These are phyloP conservation scores for Cheilosia vulpina DNA, from an alignment of 2,888 invertebrate genomes.

Conservation along the genomic window DNA sequence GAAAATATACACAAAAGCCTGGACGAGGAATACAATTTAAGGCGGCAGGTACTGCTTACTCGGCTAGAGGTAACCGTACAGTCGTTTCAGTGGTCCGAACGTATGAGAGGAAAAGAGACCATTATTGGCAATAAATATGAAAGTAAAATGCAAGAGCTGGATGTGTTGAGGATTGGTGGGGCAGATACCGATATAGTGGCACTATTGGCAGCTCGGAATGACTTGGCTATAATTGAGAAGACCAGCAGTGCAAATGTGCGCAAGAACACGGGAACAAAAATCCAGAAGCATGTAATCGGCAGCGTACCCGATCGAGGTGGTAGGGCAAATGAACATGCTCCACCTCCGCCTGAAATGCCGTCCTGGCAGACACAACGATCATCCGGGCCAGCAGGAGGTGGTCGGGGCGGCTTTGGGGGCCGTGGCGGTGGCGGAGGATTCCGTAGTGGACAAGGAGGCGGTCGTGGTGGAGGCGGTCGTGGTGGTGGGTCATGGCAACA, in stretches of 20 bases:
- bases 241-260: constrained; percentile 94
- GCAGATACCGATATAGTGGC: constrained; percentile 88
- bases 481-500: constrained; percentile 78
- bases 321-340: constrained; percentile 93
- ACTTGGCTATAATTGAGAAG: constrained; percentile 94
- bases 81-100: constrained; percentile 97
- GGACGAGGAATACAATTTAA: constrained; percentile 91
- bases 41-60: constrained; percentile 94
- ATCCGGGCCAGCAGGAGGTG: constrained; percentile 84
- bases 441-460: constrained; percentile 76
- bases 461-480: constrained; percentile 79
- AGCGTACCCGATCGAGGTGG: constrained; percentile 97
- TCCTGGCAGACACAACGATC: constrained; percentile 92
- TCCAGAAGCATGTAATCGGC: constrained; percentile 96
- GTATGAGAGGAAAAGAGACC: constrained; percentile 89
- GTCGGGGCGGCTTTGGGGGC: constrained; percentile 79
- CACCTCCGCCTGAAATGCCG: constrained; percentile 99
- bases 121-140: constrained; percentile 87
- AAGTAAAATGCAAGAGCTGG: constrained; percentile 82
- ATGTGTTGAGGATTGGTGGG: constrained; percentile 81
- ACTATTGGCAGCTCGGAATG: constrained; percentile 92
- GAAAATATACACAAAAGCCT: constrained; percentile 89
- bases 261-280: constrained; percentile 91
- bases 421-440: constrained; percentile 77
- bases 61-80: constrained; percentile 97